phyloP scores from a whole-genome alignment of 2,888 invertebrate genomes.

The Amiota communis region DNA sequence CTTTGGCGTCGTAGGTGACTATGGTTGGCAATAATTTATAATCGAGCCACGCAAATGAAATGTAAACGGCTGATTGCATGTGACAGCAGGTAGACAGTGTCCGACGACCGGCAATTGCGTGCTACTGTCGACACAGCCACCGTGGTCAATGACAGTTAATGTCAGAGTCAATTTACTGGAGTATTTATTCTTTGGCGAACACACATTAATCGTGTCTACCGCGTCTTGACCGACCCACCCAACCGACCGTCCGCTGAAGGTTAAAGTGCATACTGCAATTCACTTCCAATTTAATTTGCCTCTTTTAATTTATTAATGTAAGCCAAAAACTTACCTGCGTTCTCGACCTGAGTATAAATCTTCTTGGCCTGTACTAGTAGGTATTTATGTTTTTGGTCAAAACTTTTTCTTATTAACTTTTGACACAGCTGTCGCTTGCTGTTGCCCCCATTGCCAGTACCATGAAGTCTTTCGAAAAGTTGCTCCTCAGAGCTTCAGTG shows the following conservation, averaged over 20 bases:
- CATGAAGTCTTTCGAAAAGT: too few relatives aligned
- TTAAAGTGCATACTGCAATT: neutral
- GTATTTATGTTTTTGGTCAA: neutral
- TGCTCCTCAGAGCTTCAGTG: too few relatives aligned
- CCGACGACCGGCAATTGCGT: constrained; percentile 14
- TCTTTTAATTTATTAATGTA: constrained; percentile 17
- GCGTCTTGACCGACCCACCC: neutral
- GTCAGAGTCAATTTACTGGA: constrained; percentile 14
- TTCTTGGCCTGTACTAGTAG: neutral
- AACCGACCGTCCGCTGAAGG: too few relatives aligned
- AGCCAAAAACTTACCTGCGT: constrained; percentile 14
- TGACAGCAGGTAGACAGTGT: constrained; percentile 6
- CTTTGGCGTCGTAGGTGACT: neutral
- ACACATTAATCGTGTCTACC: neutral
- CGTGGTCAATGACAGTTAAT: constrained; percentile 15
- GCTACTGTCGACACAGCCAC: neutral
- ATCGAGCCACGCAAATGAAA: constrained; percentile 25
- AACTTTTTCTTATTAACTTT: constrained; percentile 19
- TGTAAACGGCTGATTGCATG: constrained; percentile 18
- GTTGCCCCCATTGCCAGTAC: too few relatives aligned
- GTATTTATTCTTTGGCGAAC: neutral
- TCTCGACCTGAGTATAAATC: constrained; percentile 9
- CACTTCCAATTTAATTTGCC: constrained; percentile 2
- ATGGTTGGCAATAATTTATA: constrained; percentile 6
- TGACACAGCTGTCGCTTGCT: constrained; percentile 13